Conservation (phyloP, 2,888 invertebrate species). For the Cheilosia variabilis region DNA sequence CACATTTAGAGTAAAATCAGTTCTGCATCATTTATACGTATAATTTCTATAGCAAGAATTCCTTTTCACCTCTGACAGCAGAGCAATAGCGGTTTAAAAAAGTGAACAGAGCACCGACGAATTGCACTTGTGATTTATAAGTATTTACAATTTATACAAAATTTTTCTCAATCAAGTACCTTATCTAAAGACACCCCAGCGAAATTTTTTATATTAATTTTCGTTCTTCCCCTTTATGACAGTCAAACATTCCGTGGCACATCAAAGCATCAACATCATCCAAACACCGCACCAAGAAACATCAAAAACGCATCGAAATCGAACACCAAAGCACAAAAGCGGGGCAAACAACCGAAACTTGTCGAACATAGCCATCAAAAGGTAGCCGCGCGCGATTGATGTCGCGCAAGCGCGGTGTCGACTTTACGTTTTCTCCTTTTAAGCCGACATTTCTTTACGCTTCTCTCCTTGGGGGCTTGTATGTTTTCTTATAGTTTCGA, state of each 20-base stretch:
- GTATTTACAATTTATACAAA: too few species aligned
- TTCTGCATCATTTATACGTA: not conserved
- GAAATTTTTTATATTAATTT: conserved; percentile 5
- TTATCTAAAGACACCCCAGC: not conserved
- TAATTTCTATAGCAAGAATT: too few species aligned
- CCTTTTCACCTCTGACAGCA: too few species aligned
- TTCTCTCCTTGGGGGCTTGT: conserved; percentile 5
- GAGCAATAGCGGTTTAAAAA: too few species aligned
- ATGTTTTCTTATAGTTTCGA: conserved; percentile 21
- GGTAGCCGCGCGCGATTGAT: conserved; percentile 69
- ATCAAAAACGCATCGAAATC: conserved; percentile 59
- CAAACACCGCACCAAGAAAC: conserved; percentile 26
- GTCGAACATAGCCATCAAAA: conserved; percentile 69
- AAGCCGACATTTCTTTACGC: conserved; percentile 40
- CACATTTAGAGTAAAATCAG: not conserved
- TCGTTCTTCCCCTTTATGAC: conserved; percentile 20
- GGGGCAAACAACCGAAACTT: conserved; percentile 55
- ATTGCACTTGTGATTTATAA: too few species aligned
- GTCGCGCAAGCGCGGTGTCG: conserved; percentile 69
- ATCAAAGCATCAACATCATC: conserved; percentile 36
- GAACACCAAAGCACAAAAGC: conserved; percentile 44
- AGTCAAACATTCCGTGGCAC: conserved; percentile 33
- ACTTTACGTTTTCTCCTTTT: conserved; percentile 36
- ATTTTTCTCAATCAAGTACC: too few species aligned
- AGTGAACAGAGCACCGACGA: too few species aligned